These are phyloP conservation scores for Rosalia funebris DNA, from an alignment of 2,888 invertebrate genomes.

Conservation along the genomic window DNA sequence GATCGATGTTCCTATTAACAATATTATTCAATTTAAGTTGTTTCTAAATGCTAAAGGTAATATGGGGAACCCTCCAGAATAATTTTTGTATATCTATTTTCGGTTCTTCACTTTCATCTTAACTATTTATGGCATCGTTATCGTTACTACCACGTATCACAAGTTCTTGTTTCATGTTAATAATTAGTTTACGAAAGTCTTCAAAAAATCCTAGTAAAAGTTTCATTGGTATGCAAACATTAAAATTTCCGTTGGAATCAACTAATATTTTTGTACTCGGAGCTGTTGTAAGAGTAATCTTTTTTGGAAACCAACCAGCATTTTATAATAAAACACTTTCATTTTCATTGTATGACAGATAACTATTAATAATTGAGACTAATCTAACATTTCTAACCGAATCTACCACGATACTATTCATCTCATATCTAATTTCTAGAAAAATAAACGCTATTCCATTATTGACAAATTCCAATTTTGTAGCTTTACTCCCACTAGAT, in stretches of 20 bases:
- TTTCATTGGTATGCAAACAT: conserved; percentile 30
- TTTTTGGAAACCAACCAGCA: conserved; percentile 26
- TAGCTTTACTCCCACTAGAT: not conserved
- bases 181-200: conserved; percentile 34
- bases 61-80: conserved; percentile 34
- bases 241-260: conserved; percentile 23
- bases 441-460: not conserved
- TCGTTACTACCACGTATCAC: conserved; percentile 33
- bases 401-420: not conserved
- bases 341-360: conserved; percentile 7
- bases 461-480: conserved; percentile 1
- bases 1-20: conserved; percentile 21
- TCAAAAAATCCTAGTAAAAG: conserved; percentile 26
- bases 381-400: not conserved
- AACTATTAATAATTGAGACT: not conserved
- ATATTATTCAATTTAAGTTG: conserved; percentile 26
- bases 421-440: not conserved
- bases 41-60: conserved; percentile 21
- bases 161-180: conserved; percentile 37
- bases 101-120: conserved; percentile 22
- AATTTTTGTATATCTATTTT: conserved; percentile 31
- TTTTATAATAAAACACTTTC: conserved; percentile 20
- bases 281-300: not conserved
- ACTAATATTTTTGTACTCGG: conserved; percentile 2
- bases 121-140: conserved; percentile 26